A percentile compares a stretch with the other conserved stretches of the same genome.
Conservation (phyloP, 2,113 vertebrate genomes). For the Sus scrofa region T2T-Sscrofa CM000819.6:118854001-118854500, state of each 20-base stretch:
- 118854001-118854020: background rate
- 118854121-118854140: background rate
- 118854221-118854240: background rate
- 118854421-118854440: background rate
- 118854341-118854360: background rate
- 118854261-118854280: background rate
- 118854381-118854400: conserved; percentile 20
- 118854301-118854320: background rate
- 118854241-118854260: background rate
- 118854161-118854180: background rate
- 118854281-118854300: background rate
- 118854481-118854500: background rate
- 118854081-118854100: background rate
- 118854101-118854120: background rate
- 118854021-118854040: background rate
- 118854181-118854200: background rate
- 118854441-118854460: background rate
- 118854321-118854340: background rate
- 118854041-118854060: background rate
- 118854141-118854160: conserved; percentile 2
- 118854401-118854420: background rate
- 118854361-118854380: background rate
- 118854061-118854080: background rate
- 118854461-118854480: background rate
- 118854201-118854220: background rate